Evolutionary conservation across 2,797 vertebrate species (phyloP), one percentile per base, ranked within the genome.

Genomic region (Pantherophis vulpinus): DNA sequence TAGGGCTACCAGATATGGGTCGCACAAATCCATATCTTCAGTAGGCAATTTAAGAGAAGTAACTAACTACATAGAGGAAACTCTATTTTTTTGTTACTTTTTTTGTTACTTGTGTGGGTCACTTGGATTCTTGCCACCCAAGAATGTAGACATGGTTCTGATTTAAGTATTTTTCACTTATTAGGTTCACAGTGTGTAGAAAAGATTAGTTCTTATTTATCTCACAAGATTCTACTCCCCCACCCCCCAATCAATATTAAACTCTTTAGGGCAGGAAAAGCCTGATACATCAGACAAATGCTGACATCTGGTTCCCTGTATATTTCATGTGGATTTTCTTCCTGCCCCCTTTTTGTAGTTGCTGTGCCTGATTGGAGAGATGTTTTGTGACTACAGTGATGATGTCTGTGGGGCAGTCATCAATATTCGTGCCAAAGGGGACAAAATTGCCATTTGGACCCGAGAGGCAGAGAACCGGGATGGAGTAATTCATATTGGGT

Each of bases 391-490:
- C 5, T 97, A 98, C 93, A 98, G 97, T 0, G 94, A 96, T 0
- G 98, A 99, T 18, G 97, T 99, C 90, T 99, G 98, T 0, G 98
- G 98, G 0, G 98, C 98, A 0, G 98, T 99, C 61, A 97, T 98
- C 94, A 99, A 98, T 90, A 97, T 99, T 90, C 98, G 98, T 0
- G 94, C 98, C 93, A 99, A 99, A 94, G 98, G 98, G 18, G 98
- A 99, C 97, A 99, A 99, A 97, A 98, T 99, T 0, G 98, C 98
- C 0, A 93, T 98, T 95, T 99, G 98, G 98, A 99, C 98, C 0
- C 96, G 96, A 2, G 98, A 98, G 93, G 98, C 98, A 0, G 98
- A 99, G 96, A 98, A 98, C 95, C 96, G 95, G 20, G 97, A 97
- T 2, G 98, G 97, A 0, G 98, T 99, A 86, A 98, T 98, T 23